These are phyloP conservation scores for Mythimna albipuncta DNA, from an alignment of 2,888 invertebrate genomes.

Conservation along the genomic window DNA sequence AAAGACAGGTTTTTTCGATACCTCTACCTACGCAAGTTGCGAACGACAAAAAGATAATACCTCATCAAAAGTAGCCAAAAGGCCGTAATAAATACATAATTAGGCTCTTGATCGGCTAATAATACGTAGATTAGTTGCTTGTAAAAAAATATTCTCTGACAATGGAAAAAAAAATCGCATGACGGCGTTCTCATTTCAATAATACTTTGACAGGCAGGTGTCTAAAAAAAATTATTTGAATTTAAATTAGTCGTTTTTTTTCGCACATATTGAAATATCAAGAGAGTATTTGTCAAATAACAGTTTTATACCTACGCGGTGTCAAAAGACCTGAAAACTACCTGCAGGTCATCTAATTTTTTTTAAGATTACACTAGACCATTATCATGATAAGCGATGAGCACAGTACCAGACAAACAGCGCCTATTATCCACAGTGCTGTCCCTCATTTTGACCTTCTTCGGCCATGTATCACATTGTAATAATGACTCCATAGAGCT, in stretches of 20 bases:
- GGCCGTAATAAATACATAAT: slow-evolving; percentile 5
- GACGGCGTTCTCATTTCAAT: slow-evolving; percentile 20
- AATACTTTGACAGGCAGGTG: slow-evolving; percentile 29
- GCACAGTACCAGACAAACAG: too few species aligned
- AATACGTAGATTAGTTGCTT: slow-evolving; percentile 15
- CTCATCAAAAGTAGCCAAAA: slow-evolving; percentile 28
- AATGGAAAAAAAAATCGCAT: background rate
- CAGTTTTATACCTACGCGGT: background rate
- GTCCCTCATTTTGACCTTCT: too few species aligned
- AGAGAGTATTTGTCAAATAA: too few species aligned
- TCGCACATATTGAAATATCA: background rate
- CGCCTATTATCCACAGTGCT: too few species aligned
- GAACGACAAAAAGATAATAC: slow-evolving; percentile 25
- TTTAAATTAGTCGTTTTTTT: background rate
- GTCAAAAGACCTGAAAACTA: too few species aligned
- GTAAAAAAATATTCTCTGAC: background rate
- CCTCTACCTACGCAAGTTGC: background rate
- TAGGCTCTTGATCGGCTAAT: slow-evolving; percentile 15
- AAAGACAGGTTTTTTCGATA: background rate
- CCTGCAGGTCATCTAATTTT: too few species aligned
- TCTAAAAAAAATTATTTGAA: background rate
- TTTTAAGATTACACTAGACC: too few species aligned
- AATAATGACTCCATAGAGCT: too few species aligned
- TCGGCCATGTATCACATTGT: too few species aligned
- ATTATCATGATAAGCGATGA: too few species aligned